These are phyloP conservation scores for Drosophila quadrilineata DNA, from an alignment of 1,140 invertebrate genomes.

Conservation along the genomic window DNA sequence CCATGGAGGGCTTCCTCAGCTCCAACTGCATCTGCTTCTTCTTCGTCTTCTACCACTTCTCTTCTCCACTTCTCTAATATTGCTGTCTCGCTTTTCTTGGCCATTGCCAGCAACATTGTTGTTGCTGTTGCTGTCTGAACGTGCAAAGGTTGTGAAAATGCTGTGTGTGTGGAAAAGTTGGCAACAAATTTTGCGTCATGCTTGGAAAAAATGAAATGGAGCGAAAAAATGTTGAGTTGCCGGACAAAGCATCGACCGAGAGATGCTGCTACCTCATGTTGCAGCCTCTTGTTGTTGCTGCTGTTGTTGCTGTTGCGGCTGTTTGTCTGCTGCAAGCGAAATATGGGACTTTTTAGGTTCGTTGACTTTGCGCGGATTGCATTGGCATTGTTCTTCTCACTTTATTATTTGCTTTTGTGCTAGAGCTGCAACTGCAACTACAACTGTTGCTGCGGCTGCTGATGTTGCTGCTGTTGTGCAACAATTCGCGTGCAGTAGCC, in stretches of 20 bases:
- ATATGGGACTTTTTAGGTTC: conserved; percentile 79
- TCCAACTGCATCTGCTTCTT: too few relatives aligned
- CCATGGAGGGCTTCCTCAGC: conserved; percentile 75
- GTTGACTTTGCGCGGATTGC: conserved; percentile 76
- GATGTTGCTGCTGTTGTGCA: conserved; percentile 38
- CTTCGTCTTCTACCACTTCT: too few relatives aligned
- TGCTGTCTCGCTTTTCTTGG: too few relatives aligned
- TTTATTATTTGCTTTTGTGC: conserved; percentile 79
- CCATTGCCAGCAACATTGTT: conserved; percentile 65
- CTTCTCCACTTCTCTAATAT: too few relatives aligned
- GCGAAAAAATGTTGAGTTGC: conserved; percentile 74
- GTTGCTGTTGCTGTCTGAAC: conserved; percentile 50
- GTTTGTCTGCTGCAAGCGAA: conserved; percentile 56
- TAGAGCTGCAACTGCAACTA: too few relatives aligned
- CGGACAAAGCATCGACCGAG: conserved; percentile 62
- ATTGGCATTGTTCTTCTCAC: conserved; percentile 79
- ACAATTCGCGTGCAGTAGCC: conserved; percentile 75
- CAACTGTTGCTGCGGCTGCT: conserved; percentile 18
- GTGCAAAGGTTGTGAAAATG: conserved; percentile 79
- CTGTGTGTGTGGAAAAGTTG: conserved; percentile 74
- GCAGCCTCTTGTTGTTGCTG: conserved; percentile 11
- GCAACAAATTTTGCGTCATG: conserved; percentile 80
- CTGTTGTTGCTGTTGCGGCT: conserved; percentile 20
- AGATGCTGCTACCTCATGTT: conserved; percentile 16
- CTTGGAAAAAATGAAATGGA: conserved; percentile 79